phyloP scores from a whole-genome alignment of 2,113 vertebrate genomes.

The Bos indicus region DNA sequence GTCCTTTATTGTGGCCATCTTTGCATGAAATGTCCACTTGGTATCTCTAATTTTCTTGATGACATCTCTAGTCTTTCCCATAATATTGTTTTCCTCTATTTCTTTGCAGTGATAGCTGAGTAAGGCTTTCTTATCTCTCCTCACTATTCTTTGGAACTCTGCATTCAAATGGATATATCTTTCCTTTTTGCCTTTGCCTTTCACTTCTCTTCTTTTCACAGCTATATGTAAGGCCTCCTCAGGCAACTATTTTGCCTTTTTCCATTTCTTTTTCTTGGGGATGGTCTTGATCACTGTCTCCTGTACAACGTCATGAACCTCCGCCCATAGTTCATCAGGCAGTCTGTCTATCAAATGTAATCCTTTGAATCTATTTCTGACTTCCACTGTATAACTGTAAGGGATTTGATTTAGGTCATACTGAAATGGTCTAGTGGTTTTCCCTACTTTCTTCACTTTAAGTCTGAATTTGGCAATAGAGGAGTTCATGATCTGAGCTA shows the following conservation, averaged over 20 bases:
- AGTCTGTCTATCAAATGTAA: background rate
- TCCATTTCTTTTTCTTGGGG: background rate
- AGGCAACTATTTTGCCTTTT: background rate
- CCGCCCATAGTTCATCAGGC: background rate
- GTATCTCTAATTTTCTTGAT: background rate
- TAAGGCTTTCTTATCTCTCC: background rate
- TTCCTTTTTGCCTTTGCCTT: background rate
- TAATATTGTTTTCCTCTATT: background rate
- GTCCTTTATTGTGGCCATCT: background rate
- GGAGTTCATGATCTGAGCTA: background rate
- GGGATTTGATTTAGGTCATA: background rate
- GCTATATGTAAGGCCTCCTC: background rate
- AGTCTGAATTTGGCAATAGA: background rate
- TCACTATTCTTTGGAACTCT: background rate
- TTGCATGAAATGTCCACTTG: fast-evolving
- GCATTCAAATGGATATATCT: background rate
- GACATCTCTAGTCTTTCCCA: background rate
- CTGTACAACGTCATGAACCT: background rate
- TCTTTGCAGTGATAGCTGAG: background rate
- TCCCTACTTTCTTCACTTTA: background rate
- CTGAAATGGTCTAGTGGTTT: background rate
- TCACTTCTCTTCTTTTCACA: background rate
- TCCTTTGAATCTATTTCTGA: background rate
- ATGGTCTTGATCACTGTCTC: background rate
- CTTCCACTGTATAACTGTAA: background rate